Conservation (phyloP, 1,140 invertebrate species). For the Sarcophaga bullata region DNA sequence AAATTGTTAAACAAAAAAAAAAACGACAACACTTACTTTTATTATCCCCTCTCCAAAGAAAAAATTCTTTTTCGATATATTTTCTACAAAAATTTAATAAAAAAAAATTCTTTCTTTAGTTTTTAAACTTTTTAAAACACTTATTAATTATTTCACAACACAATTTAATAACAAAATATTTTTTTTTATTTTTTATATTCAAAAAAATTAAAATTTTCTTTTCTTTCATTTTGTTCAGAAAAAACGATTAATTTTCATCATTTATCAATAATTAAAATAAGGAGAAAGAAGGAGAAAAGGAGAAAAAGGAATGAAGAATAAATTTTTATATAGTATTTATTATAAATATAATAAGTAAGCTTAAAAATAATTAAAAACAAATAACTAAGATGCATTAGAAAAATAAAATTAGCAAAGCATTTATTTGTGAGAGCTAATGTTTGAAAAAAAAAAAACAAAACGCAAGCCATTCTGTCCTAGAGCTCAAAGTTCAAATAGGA, state of each 20-base stretch:
- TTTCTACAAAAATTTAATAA: not conserved
- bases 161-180: not conserved
- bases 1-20: conserved; percentile 33
- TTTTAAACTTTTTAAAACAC: no score
- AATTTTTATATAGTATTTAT: no score
- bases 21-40: conserved; percentile 33
- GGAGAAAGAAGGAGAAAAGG: conserved; percentile 33
- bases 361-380: not conserved
- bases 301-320: no score
- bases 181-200: not conserved
- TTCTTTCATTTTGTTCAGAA: not conserved
- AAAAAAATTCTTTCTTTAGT: not conserved
- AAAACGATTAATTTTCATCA: not conserved
- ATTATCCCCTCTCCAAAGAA: conserved; percentile 55
- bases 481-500: no score
- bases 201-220: not conserved
- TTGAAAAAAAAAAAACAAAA: no score
- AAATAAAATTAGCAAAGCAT: not conserved
- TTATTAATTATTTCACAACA: no score
- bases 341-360: no score
- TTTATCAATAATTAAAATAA: conserved; percentile 21
- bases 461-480: no score
- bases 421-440: no score
- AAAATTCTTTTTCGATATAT: conserved; percentile 15
- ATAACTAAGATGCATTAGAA: not conserved